These are phyloP conservation scores for Ceratoteleas bidentatus DNA, from an alignment of 1,140 invertebrate species.

Conservation along the genomic window DNA sequence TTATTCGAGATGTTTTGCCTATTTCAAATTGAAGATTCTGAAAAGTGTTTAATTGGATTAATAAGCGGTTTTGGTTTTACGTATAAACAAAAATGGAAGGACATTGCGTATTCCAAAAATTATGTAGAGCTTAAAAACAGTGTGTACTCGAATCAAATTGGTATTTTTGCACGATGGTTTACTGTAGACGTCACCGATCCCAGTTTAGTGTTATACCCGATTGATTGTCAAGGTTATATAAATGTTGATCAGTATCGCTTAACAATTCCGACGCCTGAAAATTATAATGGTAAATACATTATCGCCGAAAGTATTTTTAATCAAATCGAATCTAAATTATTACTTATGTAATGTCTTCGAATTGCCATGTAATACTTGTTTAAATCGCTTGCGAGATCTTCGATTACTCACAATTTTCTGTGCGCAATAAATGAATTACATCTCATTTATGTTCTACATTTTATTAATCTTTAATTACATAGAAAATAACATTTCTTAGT, in stretches of 20 bases:
- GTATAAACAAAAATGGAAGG: conserved; percentile 3
- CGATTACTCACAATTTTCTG: too few species aligned
- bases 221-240: background rate
- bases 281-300: too few species aligned
- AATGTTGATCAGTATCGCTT: background rate
- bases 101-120: conserved; percentile 9
- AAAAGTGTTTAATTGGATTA: conserved; percentile 14
- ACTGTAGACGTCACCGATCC: background rate
- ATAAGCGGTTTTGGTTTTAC: conserved; percentile 16
- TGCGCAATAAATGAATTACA: too few species aligned
- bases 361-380: too few species aligned
- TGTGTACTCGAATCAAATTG: background rate
- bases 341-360: too few species aligned
- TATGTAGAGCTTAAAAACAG: background rate
- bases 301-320: too few species aligned
- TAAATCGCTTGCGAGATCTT: too few species aligned
- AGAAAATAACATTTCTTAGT: too few species aligned
- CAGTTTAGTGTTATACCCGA: background rate
- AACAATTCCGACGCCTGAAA: background rate
- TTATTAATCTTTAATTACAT: too few species aligned
- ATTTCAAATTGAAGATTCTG: conserved; percentile 20
- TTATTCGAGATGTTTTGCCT: conserved; percentile 21
- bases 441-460: too few species aligned
- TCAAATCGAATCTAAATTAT: too few species aligned
- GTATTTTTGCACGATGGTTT: background rate